A percentile compares a stretch with the other conserved stretches of the same genome.
Evolutionary conservation across 2,888 invertebrate genomes (phyloP).

Genomic region (Drosophila neoperkinsi): DNA sequence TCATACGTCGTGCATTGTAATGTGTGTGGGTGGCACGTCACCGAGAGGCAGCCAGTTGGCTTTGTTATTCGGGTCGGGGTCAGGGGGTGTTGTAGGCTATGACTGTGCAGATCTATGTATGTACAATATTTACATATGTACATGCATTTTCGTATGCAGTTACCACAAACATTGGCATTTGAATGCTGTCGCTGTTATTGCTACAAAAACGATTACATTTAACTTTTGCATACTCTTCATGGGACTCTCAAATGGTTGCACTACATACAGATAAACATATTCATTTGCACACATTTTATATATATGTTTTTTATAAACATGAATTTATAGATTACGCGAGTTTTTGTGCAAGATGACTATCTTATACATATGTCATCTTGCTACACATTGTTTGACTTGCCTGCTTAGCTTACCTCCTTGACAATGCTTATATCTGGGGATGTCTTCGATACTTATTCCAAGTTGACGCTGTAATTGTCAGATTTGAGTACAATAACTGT

Average conservation of each 20-base stretch:
- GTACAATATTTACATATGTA: not conserved
- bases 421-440: not conserved
- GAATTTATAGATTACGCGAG: not conserved
- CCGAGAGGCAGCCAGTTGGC: slow-evolving; percentile 9
- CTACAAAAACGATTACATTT: slow-evolving; percentile 3
- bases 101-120: slow-evolving; percentile 2
- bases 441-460: not conserved
- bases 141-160: slow-evolving; percentile 2
- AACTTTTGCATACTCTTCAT: slow-evolving; percentile 1
- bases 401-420: not conserved
- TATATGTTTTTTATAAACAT: not conserved
- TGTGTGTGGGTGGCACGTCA: slow-evolving; percentile 9
- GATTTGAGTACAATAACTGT: not conserved
- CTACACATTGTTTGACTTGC: not conserved
- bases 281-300: not conserved
- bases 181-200: slow-evolving; percentile 6
- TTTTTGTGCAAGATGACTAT: not conserved
- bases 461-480: not conserved
- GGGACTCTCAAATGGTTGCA: not conserved
- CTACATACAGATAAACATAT: not conserved
- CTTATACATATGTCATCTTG: not conserved
- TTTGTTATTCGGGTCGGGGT: slow-evolving; percentile 38
- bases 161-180: slow-evolving; percentile 15
- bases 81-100: slow-evolving; percentile 37
- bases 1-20: slow-evolving; percentile 62